These are phyloP conservation scores for Corvus cornix DNA, from an alignment of 2,113 vertebrate genomes.

Conservation along the genomic window DNA sequence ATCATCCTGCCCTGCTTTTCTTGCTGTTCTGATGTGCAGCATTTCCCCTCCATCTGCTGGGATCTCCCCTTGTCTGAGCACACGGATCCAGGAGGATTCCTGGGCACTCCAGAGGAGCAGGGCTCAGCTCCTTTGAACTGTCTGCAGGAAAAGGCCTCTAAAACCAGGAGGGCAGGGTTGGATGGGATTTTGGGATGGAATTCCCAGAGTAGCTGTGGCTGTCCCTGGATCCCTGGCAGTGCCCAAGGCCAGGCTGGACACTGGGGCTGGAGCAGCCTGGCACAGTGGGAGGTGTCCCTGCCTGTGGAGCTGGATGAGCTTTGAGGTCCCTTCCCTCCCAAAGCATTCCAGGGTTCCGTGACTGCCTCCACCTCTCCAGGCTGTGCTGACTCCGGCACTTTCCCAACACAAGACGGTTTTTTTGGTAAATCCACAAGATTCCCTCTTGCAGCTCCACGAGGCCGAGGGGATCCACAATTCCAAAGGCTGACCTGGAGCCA, in stretches of 20 bases:
- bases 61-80: not conserved
- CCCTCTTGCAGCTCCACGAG: not conserved
- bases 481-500: not conserved
- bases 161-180: fast-evolving
- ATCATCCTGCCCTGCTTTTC: not conserved
- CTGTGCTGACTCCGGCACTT: fast-evolving
- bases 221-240: not conserved
- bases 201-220: no score
- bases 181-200: not conserved
- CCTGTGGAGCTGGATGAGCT: not conserved
- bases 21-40: not conserved
- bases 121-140: not conserved
- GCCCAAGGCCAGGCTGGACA: not conserved
- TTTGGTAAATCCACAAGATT: not conserved
- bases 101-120: not conserved
- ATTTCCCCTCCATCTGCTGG: fast-evolving
- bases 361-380: no score
- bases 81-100: not conserved
- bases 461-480: fast-evolving
- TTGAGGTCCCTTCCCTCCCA: not conserved
- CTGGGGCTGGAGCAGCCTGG: not conserved
- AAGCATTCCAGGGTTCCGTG: not conserved
- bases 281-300: not conserved
- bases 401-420: not conserved
- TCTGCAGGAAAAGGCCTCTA: not conserved